phyloP scores from a whole-genome alignment of 2,113 vertebrate species.

The Aleadryas rufinucha region DNA sequence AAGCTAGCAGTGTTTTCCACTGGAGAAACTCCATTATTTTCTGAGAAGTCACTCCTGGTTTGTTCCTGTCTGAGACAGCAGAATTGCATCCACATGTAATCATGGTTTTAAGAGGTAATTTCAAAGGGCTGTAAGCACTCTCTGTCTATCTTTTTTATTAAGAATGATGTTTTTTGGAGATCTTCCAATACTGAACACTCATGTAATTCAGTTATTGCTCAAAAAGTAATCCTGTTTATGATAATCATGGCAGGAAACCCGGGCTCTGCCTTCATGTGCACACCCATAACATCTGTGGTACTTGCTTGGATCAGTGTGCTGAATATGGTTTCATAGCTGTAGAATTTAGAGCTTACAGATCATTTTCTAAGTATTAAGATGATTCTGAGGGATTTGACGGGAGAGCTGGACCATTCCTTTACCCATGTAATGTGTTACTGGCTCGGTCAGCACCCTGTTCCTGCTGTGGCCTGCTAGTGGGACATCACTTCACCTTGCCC shows the following conservation, averaged over 20 bases:
- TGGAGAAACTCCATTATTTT: slow-evolving; percentile 1
- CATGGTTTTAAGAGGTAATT: slow-evolving; percentile 20
- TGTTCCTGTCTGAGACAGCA: neutral
- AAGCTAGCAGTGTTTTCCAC: neutral
- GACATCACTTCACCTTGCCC: neutral
- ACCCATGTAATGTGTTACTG: neutral
- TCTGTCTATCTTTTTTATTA: slow-evolving; percentile 46
- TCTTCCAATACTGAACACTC: slow-evolving; percentile 37
- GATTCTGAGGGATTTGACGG: neutral
- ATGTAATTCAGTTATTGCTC: slow-evolving; percentile 55
- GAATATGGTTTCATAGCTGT: neutral
- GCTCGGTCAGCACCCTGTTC: neutral
- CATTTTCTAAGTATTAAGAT: slow-evolving; percentile 5
- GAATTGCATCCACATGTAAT: slow-evolving; percentile 45
- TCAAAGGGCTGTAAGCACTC: slow-evolving; percentile 41
- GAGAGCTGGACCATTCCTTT: neutral
- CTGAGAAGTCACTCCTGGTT: neutral
- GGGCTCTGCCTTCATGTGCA: neutral
- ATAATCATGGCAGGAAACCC: neutral
- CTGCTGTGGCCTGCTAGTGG: neutral
- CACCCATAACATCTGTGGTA: neutral
- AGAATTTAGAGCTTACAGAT: slow-evolving; percentile 3
- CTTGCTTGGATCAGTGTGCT: neutral
- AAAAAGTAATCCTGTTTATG: slow-evolving; percentile 47
- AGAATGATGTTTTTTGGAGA: slow-evolving; percentile 31